Evolutionary conservation across 2,888 invertebrate genomes (phyloP).

Genomic region (Chesias legatella): DNA sequence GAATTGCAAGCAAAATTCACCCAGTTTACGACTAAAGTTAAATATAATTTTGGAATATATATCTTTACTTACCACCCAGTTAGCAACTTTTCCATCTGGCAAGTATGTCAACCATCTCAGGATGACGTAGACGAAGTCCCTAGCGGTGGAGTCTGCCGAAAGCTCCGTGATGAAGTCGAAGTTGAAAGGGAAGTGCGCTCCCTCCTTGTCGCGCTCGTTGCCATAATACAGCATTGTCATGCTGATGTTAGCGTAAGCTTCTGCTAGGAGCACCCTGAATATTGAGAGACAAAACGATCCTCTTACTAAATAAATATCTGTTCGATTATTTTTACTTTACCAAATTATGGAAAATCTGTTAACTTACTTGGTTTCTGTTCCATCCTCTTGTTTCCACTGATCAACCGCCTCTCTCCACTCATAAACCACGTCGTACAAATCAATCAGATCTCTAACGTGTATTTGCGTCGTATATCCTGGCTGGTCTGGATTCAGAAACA

Average conservation of each 20-base stretch:
- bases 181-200: constrained; percentile 84
- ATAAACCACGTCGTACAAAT: constrained; percentile 76
- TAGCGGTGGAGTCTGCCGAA: constrained; percentile 61
- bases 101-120: constrained; percentile 80
- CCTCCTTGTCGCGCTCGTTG: constrained; percentile 53
- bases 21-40: too few species aligned
- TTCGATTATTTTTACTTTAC: neutral
- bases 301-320: too few species aligned
- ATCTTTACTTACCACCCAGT: constrained; percentile 82
- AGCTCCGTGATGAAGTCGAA: constrained; percentile 80
- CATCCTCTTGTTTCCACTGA: constrained; percentile 56
- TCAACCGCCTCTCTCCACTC: constrained; percentile 81
- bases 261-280: constrained; percentile 79
- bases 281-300: too few species aligned
- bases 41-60: neutral
- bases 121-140: constrained; percentile 71
- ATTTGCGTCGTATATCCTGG: constrained; percentile 80
- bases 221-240: constrained; percentile 83
- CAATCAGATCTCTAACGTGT: constrained; percentile 82
- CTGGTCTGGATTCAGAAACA: constrained; percentile 64
- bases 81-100: constrained; percentile 79
- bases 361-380: constrained; percentile 64
- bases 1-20: too few species aligned
- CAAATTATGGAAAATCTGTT: neutral
- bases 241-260: constrained; percentile 79